Conservation (phyloP, 2,888 invertebrate genomes). For the Trissolcus japonicus region DNA sequence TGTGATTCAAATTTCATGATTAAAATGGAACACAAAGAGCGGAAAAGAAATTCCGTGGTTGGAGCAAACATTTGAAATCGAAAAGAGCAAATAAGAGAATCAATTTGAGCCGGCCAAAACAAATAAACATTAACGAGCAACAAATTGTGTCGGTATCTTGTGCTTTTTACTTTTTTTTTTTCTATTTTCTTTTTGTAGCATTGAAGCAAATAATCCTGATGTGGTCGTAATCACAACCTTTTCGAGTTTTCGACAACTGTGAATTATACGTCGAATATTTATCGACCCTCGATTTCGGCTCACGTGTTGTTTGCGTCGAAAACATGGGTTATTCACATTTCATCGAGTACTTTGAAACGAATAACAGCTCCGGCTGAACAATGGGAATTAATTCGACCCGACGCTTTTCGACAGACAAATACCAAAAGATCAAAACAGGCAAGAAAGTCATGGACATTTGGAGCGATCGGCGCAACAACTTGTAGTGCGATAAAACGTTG, state of each 20-base stretch:
- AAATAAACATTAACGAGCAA: slow-evolving; percentile 31
- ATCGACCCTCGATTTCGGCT: slow-evolving; percentile 21
- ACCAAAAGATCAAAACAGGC: too few species aligned
- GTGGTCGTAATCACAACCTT: slow-evolving; percentile 35
- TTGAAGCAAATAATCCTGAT: slow-evolving; percentile 28
- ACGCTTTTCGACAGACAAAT: background rate
- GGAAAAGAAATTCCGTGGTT: too few species aligned
- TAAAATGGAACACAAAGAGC: background rate
- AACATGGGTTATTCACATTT: background rate
- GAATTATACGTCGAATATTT: slow-evolving; percentile 29
- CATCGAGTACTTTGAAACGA: slow-evolving; percentile 7
- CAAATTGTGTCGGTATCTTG: slow-evolving; percentile 32
- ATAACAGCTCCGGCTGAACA: slow-evolving; percentile 15
- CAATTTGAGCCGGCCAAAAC: background rate
- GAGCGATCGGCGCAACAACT: slow-evolving; percentile 5
- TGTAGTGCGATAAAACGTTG: slow-evolving; percentile 10
- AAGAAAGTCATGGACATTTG: background rate
- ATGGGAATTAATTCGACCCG: slow-evolving; percentile 28
- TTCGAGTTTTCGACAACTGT: slow-evolving; percentile 30
- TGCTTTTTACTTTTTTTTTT: too few species aligned
- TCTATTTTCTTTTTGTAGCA: slow-evolving; percentile 5
- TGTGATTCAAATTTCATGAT: background rate
- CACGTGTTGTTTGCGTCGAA: slow-evolving; percentile 12
- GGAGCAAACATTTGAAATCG: background rate
- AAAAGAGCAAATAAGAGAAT: background rate